These are phyloP conservation scores for Lamprologus ornatipinnis DNA, from an alignment of 2,113 vertebrate genomes.

Conservation along the genomic window DNA sequence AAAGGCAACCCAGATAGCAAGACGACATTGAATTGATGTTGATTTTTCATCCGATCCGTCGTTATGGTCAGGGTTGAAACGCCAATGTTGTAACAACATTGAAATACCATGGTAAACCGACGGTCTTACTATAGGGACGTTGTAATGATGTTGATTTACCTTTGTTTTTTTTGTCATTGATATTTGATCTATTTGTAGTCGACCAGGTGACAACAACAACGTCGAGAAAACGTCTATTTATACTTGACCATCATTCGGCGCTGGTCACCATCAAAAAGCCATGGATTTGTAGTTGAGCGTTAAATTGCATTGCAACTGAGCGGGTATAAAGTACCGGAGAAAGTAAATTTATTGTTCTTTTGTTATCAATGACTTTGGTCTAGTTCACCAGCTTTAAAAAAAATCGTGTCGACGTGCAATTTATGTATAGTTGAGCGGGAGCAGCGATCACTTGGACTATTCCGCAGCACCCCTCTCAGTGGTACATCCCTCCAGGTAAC, in stretches of 20 bases:
- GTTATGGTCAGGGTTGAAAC: neutral
- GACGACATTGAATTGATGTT: neutral
- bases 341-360: rapidly evolving
- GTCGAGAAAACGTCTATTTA: rapidly evolving
- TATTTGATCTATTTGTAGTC: neutral
- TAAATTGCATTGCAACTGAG: neutral
- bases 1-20: neutral
- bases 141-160: neutral
- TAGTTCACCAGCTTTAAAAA: no score
- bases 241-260: rapidly evolving
- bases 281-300: rapidly evolving
- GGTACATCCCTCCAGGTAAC: no score
- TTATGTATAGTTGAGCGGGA: no score
- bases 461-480: no score
- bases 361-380: no score
- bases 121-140: neutral
- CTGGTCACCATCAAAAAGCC: no score
- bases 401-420: rapidly evolving
- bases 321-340: no score
- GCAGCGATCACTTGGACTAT: no score
- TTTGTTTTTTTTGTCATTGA: neutral
- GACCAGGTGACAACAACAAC: neutral
- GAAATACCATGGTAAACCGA: neutral
- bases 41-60: neutral
- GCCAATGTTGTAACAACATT: neutral